Percentiles rank a stretch among this genome's conserved stretches.
These are phyloP conservation scores for Elephas maximus DNA, from an alignment of 2,113 vertebrate species.

Conservation along the genomic window DNA sequence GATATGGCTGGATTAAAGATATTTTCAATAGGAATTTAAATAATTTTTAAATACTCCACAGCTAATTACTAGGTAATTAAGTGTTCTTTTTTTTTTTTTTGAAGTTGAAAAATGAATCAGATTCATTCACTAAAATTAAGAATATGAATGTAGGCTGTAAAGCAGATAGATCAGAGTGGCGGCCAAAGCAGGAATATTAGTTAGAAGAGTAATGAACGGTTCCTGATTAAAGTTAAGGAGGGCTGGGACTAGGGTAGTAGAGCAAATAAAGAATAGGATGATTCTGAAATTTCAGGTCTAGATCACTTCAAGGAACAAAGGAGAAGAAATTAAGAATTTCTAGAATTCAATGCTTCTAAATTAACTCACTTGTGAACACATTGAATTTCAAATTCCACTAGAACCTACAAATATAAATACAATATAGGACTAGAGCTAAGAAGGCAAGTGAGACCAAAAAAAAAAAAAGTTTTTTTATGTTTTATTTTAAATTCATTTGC, in stretches of 20 bases:
- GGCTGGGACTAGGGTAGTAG: not conserved
- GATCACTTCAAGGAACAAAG: not conserved
- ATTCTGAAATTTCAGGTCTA: not conserved
- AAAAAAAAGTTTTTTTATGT: not conserved
- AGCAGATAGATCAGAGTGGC: not conserved
- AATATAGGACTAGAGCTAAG: not conserved
- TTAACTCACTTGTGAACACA: not conserved
- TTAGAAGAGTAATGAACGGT: not conserved
- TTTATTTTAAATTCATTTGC: not conserved
- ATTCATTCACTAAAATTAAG: not conserved
- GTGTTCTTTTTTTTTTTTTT: not conserved
- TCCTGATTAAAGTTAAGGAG: not conserved
- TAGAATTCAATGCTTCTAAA: not conserved
- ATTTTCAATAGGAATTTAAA: not conserved
- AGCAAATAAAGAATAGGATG: not conserved
- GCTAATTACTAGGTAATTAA: not conserved
- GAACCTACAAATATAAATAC: not conserved
- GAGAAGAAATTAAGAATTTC: not conserved
- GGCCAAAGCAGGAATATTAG: not conserved
- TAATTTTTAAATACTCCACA: not conserved
- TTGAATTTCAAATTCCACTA: not conserved
- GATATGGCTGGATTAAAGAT: not conserved
- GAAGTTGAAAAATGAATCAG: not conserved
- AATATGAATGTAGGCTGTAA: not conserved
- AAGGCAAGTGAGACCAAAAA: not conserved